Percentiles rank a stretch among this genome's conserved stretches.
Conservation (phyloP, 2,113 vertebrate species). For the Hippocampus abdominalis region DNA sequence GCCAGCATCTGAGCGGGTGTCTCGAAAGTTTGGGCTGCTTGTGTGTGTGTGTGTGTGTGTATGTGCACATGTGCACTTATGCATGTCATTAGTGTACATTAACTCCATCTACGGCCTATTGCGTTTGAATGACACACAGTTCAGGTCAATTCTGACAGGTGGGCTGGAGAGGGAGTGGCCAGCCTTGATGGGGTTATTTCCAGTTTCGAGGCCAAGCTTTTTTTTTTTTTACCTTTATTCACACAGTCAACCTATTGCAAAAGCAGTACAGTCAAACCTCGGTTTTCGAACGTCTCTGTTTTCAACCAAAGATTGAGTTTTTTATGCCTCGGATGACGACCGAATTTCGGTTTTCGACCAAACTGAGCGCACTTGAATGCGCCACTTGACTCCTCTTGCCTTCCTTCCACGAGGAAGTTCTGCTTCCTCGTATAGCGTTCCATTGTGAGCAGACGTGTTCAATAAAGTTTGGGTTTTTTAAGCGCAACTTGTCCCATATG, state of each 20-base stretch:
- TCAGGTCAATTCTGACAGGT: slow-evolving; percentile 27
- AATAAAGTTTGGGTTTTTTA: too few species aligned
- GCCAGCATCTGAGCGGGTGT: background rate
- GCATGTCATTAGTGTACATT: slow-evolving; percentile 5
- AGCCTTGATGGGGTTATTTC: slow-evolving; percentile 7
- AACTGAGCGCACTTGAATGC: too few species aligned
- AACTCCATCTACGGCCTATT: background rate
- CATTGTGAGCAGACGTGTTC: too few species aligned
- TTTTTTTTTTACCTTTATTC: background rate
- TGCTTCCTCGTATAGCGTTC: too few species aligned
- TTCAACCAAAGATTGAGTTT: too few species aligned
- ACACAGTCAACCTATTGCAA: background rate
- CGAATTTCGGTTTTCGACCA: too few species aligned
- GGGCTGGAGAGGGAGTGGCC: slow-evolving; percentile 1
- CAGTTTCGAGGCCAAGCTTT: background rate
- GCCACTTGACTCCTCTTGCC: too few species aligned
- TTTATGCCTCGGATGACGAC: too few species aligned
- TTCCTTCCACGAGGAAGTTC: too few species aligned
- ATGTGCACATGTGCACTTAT: background rate
- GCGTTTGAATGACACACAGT: slow-evolving; percentile 24
- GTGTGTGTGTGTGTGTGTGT: slow-evolving; percentile 2
- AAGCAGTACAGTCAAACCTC: too few species aligned
- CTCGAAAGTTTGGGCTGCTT: slow-evolving; percentile 14
- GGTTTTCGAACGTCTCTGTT: too few species aligned
- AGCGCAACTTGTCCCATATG: background rate